phyloP scores from a whole-genome alignment of 2,113 vertebrate genomes.

The Upupa epops region DNA sequence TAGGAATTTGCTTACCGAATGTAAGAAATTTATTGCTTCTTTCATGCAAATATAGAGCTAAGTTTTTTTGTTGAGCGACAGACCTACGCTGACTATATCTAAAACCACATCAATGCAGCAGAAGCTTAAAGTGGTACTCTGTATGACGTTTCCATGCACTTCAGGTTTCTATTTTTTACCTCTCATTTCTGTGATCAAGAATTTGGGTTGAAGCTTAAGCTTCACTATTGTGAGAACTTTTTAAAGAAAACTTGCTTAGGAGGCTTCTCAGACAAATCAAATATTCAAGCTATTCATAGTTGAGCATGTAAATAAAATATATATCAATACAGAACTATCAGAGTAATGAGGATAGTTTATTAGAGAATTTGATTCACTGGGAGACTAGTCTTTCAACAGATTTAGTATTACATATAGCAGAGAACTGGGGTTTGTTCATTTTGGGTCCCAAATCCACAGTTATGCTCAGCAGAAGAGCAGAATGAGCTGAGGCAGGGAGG shows the following conservation, averaged over 20 bases:
- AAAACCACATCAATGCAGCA: not conserved
- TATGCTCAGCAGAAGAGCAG: not conserved
- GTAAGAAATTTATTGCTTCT: constrained; percentile 48
- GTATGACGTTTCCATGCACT: not conserved
- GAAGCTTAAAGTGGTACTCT: not conserved
- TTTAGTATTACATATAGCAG: not conserved
- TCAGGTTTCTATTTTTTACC: not conserved
- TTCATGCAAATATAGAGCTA: constrained; percentile 30
- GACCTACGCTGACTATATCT: not conserved
- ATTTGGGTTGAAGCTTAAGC: not conserved
- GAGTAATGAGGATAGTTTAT: not conserved
- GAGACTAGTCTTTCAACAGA: not conserved
- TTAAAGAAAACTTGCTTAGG: not conserved
- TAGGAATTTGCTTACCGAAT: constrained; percentile 56
- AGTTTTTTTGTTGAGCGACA: constrained; percentile 53
- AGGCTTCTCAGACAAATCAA: not conserved
- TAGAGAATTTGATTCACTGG: not conserved
- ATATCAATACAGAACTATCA: not conserved
- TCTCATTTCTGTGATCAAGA: not conserved
- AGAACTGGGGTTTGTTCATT: not conserved
- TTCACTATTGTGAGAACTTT: not conserved
- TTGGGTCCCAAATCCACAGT: not conserved
- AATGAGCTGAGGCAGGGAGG: not conserved
- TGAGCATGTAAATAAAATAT: not conserved
- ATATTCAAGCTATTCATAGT: not conserved